These are phyloP conservation scores for Hemaris fuciformis DNA, from an alignment of 2,888 invertebrate genomes.

Conservation along the genomic window DNA sequence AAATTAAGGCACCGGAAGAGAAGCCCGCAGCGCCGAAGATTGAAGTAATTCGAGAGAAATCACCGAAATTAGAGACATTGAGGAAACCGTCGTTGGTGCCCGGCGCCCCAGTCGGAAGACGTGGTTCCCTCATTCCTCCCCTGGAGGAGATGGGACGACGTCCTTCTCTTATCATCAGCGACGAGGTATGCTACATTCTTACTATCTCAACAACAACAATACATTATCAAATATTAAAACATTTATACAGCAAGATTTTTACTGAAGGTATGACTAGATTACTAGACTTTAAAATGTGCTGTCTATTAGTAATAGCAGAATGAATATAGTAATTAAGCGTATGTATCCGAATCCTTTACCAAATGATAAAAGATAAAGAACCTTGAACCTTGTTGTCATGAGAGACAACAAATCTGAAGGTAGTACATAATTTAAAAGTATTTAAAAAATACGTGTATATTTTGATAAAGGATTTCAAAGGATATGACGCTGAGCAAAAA, in stretches of 20 bases:
- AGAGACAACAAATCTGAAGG: no score
- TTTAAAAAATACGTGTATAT: no score
- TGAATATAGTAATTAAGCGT: conserved; percentile 28
- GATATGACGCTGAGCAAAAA: conserved; percentile 7
- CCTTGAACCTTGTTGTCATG: no score
- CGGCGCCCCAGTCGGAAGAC: conserved; percentile 68
- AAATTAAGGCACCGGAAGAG: conserved; percentile 85
- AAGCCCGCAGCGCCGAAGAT: conserved; percentile 88
- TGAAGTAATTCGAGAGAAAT: conserved; percentile 91
- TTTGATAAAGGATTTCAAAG: conserved; percentile 1
- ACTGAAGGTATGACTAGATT: conserved; percentile 59
- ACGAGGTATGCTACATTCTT: conserved; percentile 88
- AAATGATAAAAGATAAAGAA: not conserved
- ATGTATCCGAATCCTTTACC: conserved; percentile 37
- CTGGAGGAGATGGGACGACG: conserved; percentile 93
- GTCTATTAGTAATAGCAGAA: conserved; percentile 35
- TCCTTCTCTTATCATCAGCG: conserved; percentile 95
- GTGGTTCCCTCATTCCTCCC: conserved; percentile 94
- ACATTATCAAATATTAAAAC: conserved; percentile 8
- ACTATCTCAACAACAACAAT: not conserved
- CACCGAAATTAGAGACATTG: conserved; percentile 83
- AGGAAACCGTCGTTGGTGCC: conserved; percentile 90
- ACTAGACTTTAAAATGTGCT: conserved; percentile 52
- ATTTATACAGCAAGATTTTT: conserved; percentile 23
- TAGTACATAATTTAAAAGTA: no score